A percentile compares a stretch with the other conserved stretches of the same genome.
These are phyloP conservation scores for Cromileptes altivelis DNA, from an alignment of 2,113 vertebrate species.

Conservation along the genomic window DNA sequence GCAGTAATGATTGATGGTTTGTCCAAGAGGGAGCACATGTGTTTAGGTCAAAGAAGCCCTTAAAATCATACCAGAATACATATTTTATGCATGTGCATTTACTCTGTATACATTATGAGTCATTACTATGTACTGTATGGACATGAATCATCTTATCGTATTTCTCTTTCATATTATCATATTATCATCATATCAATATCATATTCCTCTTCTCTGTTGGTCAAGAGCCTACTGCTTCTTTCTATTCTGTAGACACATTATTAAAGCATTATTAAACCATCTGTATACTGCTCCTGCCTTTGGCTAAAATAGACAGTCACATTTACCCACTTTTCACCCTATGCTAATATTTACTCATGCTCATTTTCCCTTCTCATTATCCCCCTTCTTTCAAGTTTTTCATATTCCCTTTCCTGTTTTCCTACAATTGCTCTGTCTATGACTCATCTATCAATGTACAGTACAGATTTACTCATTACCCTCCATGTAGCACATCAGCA, in stretches of 20 bases:
- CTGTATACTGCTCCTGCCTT: neutral
- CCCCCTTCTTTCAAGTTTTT: neutral
- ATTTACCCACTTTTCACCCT: neutral
- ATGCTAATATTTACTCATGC: neutral
- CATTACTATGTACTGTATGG: neutral
- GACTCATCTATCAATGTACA: neutral
- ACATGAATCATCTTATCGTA: neutral
- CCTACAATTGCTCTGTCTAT: neutral
- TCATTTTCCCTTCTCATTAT: neutral
- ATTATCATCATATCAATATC: no score
- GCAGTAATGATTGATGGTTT: neutral
- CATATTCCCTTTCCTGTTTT: neutral
- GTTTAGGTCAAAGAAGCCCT: neutral
- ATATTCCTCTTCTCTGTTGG: neutral
- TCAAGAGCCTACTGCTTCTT: neutral
- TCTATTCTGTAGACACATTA: neutral
- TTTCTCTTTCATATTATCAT: no score
- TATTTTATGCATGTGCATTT: neutral
- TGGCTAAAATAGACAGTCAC: neutral
- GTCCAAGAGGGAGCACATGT: neutral
- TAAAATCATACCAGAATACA: neutral
- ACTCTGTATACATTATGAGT: neutral
- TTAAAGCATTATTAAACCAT: slow-evolving; percentile 1
- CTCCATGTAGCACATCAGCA: neutral
- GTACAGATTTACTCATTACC: slow-evolving; percentile 14